Evolutionary conservation across 2,888 invertebrate genomes (phyloP).

Genomic region (Athalia circularis): DNA sequence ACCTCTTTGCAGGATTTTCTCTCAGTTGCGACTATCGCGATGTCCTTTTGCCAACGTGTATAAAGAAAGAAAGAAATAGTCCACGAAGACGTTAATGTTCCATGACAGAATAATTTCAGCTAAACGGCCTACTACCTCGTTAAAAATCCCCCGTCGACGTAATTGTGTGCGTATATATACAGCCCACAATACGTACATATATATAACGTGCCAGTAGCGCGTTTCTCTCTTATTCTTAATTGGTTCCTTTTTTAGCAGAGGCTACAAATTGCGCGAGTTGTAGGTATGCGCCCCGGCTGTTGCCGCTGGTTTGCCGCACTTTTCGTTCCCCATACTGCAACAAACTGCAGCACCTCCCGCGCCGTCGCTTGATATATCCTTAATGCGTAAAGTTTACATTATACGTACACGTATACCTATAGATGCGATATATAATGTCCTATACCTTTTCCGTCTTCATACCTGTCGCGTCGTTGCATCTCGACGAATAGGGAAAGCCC

Average conservation of each 20-base stretch:
- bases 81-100: slow-evolving; percentile 63
- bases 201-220: slow-evolving; percentile 45
- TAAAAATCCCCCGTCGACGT: slow-evolving; percentile 56
- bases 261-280: slow-evolving; percentile 69
- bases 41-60: neutral
- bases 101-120: slow-evolving; percentile 70
- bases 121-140: slow-evolving; percentile 60
- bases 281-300: slow-evolving; percentile 60
- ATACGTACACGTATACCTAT: neutral
- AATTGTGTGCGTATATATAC: no score
- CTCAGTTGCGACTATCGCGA: no score
- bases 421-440: neutral
- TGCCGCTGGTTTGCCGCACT: neutral
- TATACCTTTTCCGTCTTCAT: neutral
- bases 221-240: slow-evolving; percentile 67
- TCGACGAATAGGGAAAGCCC: no score
- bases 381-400: neutral
- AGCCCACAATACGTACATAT: no score
- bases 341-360: neutral
- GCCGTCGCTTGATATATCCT: neutral
- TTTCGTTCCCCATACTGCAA: neutral
- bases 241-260: slow-evolving; percentile 66
- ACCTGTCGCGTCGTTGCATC: neutral
- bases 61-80: slow-evolving; percentile 54
- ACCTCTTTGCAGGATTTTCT: no score